Base-by-base conservation (phyloP, 2,797 vertebrate species). In the Trematomus bernacchii region DNA sequence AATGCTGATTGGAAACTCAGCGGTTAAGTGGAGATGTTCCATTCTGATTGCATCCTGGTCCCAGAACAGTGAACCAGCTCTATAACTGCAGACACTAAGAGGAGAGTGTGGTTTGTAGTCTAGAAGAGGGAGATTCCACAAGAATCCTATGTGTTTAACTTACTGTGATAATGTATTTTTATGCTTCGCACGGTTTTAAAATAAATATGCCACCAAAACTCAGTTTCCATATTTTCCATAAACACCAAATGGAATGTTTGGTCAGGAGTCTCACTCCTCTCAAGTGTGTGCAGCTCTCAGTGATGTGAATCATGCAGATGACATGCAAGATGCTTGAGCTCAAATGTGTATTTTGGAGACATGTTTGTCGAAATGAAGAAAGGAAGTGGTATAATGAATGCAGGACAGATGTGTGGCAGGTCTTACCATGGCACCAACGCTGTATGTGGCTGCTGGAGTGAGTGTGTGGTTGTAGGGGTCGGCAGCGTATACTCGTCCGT, bases 401-500 rank as follows among this genome's bases (percentile, higher is more conserved):
- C 7, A 53, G 18, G 51, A 66, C 15, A 50, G 2, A 15, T 50
- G 16, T 19, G 7, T 66, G 8, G 47, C 43, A 82, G 73, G 55
- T 93, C 97, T 98, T 94, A 99, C 97, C 97, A 98, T 94, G 97
- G 97, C 95, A 98, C 97, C 97, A 97, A 98, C 95, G 96, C 97
- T 96, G 97, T 98, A 99, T 96, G 97, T 95, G 96, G 97, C 96
- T 96, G 97, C 96, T 96, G 97, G 97, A 97, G 97, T 95, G 97
- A 98, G 97, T 96, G 97, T 92, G 96, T 98, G 97, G 96, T 96
- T 97, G 97, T 98, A 99, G 96, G 97, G 97, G 96, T 99, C 97
- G 94, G 97, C 96, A 98, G 97, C 96, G 97, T 97, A 99, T 97
- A 99, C 97, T 97, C 97, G 96, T 98, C 97, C 97, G 95, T 98